phyloP scores from a whole-genome alignment of 2,113 vertebrate species.

The Oenanthe oenanthe region DNA sequence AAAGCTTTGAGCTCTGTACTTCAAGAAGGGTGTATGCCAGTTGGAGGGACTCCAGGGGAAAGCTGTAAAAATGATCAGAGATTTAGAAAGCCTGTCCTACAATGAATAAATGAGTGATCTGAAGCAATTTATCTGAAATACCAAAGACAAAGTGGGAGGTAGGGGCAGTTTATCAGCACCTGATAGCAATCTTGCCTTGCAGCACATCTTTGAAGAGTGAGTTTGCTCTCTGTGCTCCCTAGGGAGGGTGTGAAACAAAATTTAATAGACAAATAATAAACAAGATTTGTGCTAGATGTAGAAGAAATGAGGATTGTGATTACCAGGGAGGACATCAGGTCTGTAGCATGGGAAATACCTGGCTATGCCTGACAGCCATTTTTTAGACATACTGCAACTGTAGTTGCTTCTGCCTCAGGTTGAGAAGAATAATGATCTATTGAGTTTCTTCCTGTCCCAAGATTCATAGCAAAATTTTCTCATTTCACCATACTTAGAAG shows the following conservation, averaged over 20 bases:
- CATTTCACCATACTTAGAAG: background rate
- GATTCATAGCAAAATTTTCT: background rate
- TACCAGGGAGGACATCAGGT: background rate
- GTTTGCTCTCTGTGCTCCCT: background rate
- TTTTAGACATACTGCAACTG: background rate
- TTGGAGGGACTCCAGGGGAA: background rate
- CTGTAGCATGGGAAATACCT: background rate
- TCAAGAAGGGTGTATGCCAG: background rate
- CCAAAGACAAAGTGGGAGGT: background rate
- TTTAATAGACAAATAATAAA: background rate
- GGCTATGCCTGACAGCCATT: background rate
- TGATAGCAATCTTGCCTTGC: background rate
- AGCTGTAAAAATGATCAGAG: constrained; percentile 2
- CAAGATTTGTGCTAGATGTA: background rate
- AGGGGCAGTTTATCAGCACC: background rate
- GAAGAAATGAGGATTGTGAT: background rate
- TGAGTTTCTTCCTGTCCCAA: background rate
- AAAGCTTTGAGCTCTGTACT: constrained; percentile 31
- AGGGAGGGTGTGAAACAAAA: background rate
- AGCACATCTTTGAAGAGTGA: background rate
- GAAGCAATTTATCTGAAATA: constrained; percentile 11
- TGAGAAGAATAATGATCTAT: background rate
- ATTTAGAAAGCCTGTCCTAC: background rate
- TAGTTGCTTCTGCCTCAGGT: background rate
- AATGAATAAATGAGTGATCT: constrained; percentile 7